Base-by-base conservation (phyloP, 2,888 invertebrate genomes). In the Ornithoptera alexandrae region DNA sequence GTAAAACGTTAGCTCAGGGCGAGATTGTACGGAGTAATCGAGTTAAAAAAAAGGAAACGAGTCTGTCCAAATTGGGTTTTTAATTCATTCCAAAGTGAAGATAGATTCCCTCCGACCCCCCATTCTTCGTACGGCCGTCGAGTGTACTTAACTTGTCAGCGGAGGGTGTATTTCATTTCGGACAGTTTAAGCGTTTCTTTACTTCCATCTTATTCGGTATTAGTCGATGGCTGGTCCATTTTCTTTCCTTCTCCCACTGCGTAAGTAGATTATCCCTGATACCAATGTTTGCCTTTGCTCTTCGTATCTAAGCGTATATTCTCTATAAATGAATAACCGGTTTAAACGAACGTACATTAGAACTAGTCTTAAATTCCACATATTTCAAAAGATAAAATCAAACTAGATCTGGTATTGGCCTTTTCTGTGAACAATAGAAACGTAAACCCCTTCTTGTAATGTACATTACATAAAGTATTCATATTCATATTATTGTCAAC, bases 111-210 rank as follows among this genome's bases (percentile, higher is more conserved):
- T 58, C 71, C 62, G 64, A 56, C 67, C 72, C 73, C 72, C 73
- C 65, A 71, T 73, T 68, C 72, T 77, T 79, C 73, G 77, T 76
- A 74, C 70, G 74, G 67, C 72, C 73, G 72, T 76, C 72, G 75
- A 76, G 79, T 81, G 72, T 73, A 72, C 81, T 86, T 83, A 86
- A 82, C 79, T 82, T 84, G 85, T 87, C 87, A 84, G 80, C 75
- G 74, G 71, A 24, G 77, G 78, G 77, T 79, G 85, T 86, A 85
- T 85, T 84, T 87, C 84, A 86, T 86, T 84, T 82, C 74, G 79
- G 82, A 81, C 82, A 81, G 77, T 78, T 80, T 83, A 79, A 84
- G 80, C 71, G 72, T 71, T 70, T 68, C 68, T 72, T 73, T 72
- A 71, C 67, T 70, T 12, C 30, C 56, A 67, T 70, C 63, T 64